A percentile compares a stretch with the other conserved stretches of the same genome.
phyloP scores from a whole-genome alignment of 2,797 vertebrate species.

The Kryptolebias ocellatus region DNA sequence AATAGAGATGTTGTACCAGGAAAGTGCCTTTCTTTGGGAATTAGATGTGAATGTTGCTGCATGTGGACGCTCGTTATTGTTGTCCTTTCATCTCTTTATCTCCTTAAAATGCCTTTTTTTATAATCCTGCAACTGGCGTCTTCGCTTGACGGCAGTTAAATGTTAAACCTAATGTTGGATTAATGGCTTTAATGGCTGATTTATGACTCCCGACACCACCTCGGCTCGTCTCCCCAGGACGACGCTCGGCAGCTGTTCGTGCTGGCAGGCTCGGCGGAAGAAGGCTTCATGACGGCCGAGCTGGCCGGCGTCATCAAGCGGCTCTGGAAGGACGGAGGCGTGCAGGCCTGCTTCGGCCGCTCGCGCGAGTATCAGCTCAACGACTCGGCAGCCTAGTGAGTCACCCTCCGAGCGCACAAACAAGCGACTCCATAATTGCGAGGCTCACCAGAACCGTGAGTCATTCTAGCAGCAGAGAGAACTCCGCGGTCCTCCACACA shows the following conservation, averaged over 20 bases:
- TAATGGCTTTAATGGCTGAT: slow-evolving; percentile 24
- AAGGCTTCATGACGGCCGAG: slow-evolving; percentile 97
- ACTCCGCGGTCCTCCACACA: neutral
- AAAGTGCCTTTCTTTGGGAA: neutral
- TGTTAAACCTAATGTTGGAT: neutral
- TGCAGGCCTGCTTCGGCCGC: slow-evolving; percentile 96
- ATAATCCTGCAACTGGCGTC: neutral
- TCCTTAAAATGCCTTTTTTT: neutral
- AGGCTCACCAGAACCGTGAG: slow-evolving; percentile 16
- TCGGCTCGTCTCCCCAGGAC: slow-evolving; percentile 78
- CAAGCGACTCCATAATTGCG: slow-evolving; percentile 18
- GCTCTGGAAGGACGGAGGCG: slow-evolving; percentile 94
- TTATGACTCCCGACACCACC: slow-evolving; percentile 10
- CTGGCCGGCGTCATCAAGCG: slow-evolving; percentile 97
- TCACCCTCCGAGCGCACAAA: slow-evolving; percentile 37
- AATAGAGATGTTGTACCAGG: neutral
- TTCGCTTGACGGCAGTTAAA: neutral
- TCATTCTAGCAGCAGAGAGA: slow-evolving; percentile 26
- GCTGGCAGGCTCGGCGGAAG: slow-evolving; percentile 94
- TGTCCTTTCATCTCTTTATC: neutral
- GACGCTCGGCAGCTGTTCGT: slow-evolving; percentile 97
- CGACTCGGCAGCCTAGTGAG: slow-evolving; percentile 98
- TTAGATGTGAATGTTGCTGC: neutral
- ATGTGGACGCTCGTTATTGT: neutral
- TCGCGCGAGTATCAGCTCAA: slow-evolving; percentile 99